These are phyloP conservation scores for Elanus axillaris DNA, from an alignment of 2,113 vertebrate species.

Conservation along the genomic window DNA sequence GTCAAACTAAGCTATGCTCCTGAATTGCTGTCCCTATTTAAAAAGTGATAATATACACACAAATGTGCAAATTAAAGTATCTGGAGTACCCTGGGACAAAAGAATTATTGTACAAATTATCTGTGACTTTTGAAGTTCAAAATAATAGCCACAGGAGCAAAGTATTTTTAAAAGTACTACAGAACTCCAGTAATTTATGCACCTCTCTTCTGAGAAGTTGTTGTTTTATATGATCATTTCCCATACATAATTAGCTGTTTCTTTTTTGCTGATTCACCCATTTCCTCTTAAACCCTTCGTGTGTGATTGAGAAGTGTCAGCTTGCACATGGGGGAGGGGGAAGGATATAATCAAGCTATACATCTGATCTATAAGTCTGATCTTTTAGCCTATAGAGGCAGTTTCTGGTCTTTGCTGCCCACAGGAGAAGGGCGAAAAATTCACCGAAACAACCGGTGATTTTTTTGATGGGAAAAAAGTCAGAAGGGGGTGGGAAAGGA, in stretches of 20 bases:
- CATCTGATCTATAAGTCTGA: not conserved
- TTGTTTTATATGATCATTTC: not conserved
- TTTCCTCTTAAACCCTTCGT: not conserved
- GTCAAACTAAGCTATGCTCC: not conserved
- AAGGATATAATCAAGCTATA: not conserved
- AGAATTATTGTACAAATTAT: not conserved
- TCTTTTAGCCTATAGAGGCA: not conserved
- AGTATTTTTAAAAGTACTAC: not conserved
- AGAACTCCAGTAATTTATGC: not conserved
- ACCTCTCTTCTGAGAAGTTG: not conserved
- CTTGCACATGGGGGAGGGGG: not conserved
- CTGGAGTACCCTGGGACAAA: not conserved
- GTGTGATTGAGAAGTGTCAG: not conserved
- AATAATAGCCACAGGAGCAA: not conserved
- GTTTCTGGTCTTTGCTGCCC: not conserved
- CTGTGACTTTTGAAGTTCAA: not conserved
- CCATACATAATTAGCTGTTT: not conserved
- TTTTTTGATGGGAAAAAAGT: conserved; percentile 1
- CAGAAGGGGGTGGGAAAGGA: conserved; percentile 6
- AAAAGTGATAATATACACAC: not conserved
- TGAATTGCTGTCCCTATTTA: not conserved
- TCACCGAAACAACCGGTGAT: not conserved
- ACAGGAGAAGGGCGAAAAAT: not conserved
- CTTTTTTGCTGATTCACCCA: not conserved
- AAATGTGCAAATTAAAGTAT: not conserved